Evolutionary conservation across 2,113 vertebrate species (phyloP), one percentile per base, ranked within the genome.

Genomic region (Motacilla alba): DNA sequence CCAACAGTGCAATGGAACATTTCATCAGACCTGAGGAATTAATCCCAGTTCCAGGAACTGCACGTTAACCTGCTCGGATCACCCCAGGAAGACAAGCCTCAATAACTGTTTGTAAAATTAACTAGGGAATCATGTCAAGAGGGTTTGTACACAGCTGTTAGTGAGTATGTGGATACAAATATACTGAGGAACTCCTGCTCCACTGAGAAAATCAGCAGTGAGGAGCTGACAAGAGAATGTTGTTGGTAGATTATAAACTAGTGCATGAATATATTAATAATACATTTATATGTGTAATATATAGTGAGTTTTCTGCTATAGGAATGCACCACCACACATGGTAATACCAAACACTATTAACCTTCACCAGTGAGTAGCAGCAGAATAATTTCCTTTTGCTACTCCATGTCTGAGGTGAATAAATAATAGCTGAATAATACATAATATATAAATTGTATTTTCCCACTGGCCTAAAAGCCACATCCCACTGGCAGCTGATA

Each of bases 401-500:
- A 8, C 39, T 68, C 76, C 33, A 5, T 2, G 27, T 27, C 47
- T 70, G n/a, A 56, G 22, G 27, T 62, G 35, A 70, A 70, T 43
- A 77, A 63, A 77, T 10, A 47, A 15, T 11, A 41, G 9, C 6
- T 90, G 22, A 83, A 49, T 49, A 62, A 76, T 33, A 27, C 0
- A 37, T 50, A 44, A 59, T 8, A 15, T 3, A 66, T 35, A 37
- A 56, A 63, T 6, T 5, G 0, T 1, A 17, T 68, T 82, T 76
- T 60, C 53, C 64, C 21, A 5, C 31, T 7, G 58, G n/a, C 33
- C 47, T 13, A 24, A 70, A 63, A 84, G 60, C 70, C 72, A 39
- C 10, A 47, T 13, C 47, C 18, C 81, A 31, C 0, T 53, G 58
- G n/a, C 24, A 68, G 11, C 0, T 6, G 41, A 46, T 30, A 1